Evolutionary conservation across 2,888 invertebrate genomes (phyloP).

Genomic region (Eudemis profundana): DNA sequence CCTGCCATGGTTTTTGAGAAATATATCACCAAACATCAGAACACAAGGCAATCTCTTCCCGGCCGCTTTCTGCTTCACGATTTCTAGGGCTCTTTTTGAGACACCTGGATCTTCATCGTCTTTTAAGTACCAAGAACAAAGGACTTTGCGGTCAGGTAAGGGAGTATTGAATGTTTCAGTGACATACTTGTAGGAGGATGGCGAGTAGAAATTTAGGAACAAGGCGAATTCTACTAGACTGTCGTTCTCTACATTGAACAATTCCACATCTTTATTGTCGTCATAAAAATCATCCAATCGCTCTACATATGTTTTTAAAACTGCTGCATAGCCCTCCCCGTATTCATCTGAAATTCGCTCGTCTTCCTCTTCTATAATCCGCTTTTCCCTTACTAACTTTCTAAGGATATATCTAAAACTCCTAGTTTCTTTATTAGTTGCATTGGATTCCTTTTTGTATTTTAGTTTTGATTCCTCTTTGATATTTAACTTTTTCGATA

Average conservation of each 20-base stretch:
- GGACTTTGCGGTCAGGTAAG: conserved; percentile 6
- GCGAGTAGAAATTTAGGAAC: conserved; percentile 26
- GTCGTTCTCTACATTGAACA: background rate
- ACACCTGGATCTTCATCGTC: conserved; percentile 6
- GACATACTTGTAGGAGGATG: conserved; percentile 22
- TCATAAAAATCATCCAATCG: background rate
- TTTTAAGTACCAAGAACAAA: conserved; percentile 17
- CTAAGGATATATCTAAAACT: conserved; percentile 23
- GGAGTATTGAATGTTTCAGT: conserved; percentile 8
- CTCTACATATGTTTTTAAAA: background rate
- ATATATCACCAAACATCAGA: conserved; percentile 19
- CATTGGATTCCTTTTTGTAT: background rate
- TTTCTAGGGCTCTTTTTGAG: background rate
- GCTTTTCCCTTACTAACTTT: conserved; percentile 10
- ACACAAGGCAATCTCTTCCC: background rate
- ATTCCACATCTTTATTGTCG: background rate
- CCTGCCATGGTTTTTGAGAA: conserved; percentile 10
- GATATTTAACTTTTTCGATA: background rate
- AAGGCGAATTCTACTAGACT: conserved; percentile 15
- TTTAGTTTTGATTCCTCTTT: background rate
- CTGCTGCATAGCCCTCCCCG: background rate
- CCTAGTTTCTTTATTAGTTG: conserved; percentile 12
- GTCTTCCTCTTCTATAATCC: conserved; percentile 18
- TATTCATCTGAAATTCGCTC: conserved; percentile 16
- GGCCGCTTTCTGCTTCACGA: conserved; percentile 17